Percentiles rank a stretch among this genome's conserved stretches.
These are phyloP conservation scores for Lasioglossum morio DNA, from an alignment of 2,888 invertebrate species.

Conservation along the genomic window DNA sequence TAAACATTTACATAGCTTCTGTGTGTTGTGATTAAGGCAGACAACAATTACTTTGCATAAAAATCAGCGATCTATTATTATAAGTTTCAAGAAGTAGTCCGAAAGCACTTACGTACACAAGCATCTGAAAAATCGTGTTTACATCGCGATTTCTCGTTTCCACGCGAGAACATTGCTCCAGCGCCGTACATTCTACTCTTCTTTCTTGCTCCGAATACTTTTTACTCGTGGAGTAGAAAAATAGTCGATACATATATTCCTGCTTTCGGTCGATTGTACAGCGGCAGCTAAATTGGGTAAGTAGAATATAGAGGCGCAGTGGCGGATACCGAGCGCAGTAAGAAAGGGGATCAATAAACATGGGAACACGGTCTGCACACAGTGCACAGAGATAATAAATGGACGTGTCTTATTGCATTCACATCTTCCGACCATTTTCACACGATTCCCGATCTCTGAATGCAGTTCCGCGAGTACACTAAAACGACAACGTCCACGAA, in stretches of 20 bases:
- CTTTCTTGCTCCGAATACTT: background rate
- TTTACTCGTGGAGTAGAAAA: background rate
- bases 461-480: background rate
- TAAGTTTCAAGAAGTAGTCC: too few relatives aligned
- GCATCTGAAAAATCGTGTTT: background rate
- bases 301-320: background rate
- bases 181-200: background rate
- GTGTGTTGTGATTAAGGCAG: too few relatives aligned
- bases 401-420: constrained; percentile 10
- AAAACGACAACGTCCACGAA: background rate
- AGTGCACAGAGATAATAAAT: background rate
- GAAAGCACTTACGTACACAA: background rate
- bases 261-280: background rate
- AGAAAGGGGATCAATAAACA: background rate
- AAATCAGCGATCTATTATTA: too few relatives aligned
- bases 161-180: background rate
- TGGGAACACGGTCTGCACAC: background rate
- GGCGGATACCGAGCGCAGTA: background rate
- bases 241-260: constrained; percentile 7
- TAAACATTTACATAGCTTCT: too few relatives aligned
- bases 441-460: background rate
- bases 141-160: background rate
- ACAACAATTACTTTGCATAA: too few relatives aligned
- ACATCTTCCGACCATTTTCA: background rate
- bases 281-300: constrained; percentile 8